These are phyloP conservation scores for Phrynocephalus versicolor DNA, from an alignment of 2,113 vertebrate species.

Conservation along the genomic window DNA sequence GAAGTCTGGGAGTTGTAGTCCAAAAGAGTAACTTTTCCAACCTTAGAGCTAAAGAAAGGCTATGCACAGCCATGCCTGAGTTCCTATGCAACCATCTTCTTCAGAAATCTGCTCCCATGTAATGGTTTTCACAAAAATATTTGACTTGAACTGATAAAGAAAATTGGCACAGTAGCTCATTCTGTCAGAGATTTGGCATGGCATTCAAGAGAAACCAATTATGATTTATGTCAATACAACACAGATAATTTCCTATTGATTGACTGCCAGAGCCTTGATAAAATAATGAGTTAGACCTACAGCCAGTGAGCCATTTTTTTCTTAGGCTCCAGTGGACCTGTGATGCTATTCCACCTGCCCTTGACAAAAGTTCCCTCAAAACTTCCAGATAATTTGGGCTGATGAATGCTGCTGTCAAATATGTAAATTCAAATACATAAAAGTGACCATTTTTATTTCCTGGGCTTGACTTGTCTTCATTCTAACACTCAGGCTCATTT, in stretches of 20 bases:
- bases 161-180: conserved; percentile 69
- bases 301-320: conserved; percentile 76
- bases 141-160: conserved; percentile 71
- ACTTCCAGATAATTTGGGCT: conserved; percentile 57
- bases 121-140: conserved; percentile 65
- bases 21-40: too few species aligned
- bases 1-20: too few species aligned
- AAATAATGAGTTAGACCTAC: conserved; percentile 74
- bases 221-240: conserved; percentile 81
- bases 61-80: conserved; percentile 19
- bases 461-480: background rate
- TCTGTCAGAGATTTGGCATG: conserved; percentile 71
- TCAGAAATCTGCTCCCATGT: conserved; percentile 49
- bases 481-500: background rate
- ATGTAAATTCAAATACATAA: conserved; percentile 43
- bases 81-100: conserved; percentile 32
- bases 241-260: conserved; percentile 80
- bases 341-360: conserved; percentile 62
- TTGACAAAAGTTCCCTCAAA: conserved; percentile 63
- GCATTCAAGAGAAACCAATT: conserved; percentile 77
- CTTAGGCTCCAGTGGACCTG: conserved; percentile 44
- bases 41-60: conserved; percentile 23
- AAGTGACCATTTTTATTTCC: conserved; percentile 19
- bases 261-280: conserved; percentile 78
- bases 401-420: conserved; percentile 54